Evolutionary conservation across 2,888 invertebrate genomes (phyloP).

Genomic region (Agonum fuliginosum): DNA sequence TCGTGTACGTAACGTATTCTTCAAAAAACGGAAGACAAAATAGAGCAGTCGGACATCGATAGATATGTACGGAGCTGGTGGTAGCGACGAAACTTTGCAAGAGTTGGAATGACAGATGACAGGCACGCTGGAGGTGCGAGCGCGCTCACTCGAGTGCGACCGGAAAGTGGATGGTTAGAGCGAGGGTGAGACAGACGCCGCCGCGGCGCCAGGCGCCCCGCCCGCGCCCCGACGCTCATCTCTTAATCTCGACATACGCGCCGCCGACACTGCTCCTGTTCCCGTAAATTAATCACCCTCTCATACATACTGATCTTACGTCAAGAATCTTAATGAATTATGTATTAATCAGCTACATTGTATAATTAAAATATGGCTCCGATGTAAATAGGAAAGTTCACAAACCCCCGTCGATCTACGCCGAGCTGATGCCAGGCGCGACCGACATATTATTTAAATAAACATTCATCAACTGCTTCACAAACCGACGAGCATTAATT

Average conservation of each 20-base stretch:
- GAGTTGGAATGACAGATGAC: conserved; percentile 58
- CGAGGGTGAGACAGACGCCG: conserved; percentile 66
- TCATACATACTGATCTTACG: conserved; percentile 62
- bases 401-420: conserved; percentile 6
- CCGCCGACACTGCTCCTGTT: conserved; percentile 49
- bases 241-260: conserved; percentile 73
- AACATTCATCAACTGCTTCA: conserved; percentile 38
- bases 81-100: conserved; percentile 20
- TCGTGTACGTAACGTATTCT: conserved; percentile 23
- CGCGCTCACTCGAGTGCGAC: conserved; percentile 53
- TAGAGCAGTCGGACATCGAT: conserved; percentile 17
- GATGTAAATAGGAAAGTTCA: conserved; percentile 51
- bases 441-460: conserved; percentile 47
- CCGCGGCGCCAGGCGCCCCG: conserved; percentile 71
- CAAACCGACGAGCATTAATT: conserved; percentile 28
- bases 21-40: conserved; percentile 35
- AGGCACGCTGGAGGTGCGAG: conserved; percentile 55
- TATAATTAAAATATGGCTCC: conserved; percentile 56
- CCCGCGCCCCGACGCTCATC: conserved; percentile 70
- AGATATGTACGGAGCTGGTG: conserved; percentile 20
- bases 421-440: background rate
- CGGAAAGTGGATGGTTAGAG: conserved; percentile 66
- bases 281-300: conserved; percentile 72
- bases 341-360: conserved; percentile 60
- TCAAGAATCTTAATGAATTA: conserved; percentile 60